Evolutionary conservation across 2,797 vertebrate genomes (phyloP), one percentile per base, ranked within the genome.

Genomic region (Sebastes hopkinsi): DNA sequence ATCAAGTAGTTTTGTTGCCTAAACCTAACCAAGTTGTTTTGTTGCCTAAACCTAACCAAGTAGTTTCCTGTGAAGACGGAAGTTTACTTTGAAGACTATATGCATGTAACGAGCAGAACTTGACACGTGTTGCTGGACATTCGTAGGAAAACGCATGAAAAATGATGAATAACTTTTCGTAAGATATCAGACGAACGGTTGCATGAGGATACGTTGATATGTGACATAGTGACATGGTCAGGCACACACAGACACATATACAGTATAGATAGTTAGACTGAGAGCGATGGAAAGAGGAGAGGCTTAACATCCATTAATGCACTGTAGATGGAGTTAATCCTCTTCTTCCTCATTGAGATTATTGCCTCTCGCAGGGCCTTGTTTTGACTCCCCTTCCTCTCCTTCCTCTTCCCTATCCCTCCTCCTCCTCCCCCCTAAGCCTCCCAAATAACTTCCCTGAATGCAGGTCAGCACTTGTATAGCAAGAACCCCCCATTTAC

Each of bases 251-350:
- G 56, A 64, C 55, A 68, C 50, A 72, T 4, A 9, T 62, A 42
- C 22, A 23, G 30, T 52, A 46, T 34, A 73, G 72, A 85, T 50
- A 54, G 62, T 4, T 4, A 69, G 61, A 64, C 75, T 27, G 62
- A 69, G 82, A 29, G 66, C 20, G 74, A 82, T 78, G 68, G 77
- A 69, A 86, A 81, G 76, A 87, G 78, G 34, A 79, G 77, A 79
- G 77, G 92, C 84, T 91, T 91, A 95, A 91, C 87, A 90, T 70
- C 88, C 88, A 92, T 92, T 93, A 93, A 93, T 85, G 82, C 87
- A 83, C 87, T 85, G 76, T 88, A 92, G 91, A 93, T 89, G 86
- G 79, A 88, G 70, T 87, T 94, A 95, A 95, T 95, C 94, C 91
- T 88, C 82, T 82, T 84, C 86, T 92, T 94, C 85, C 86, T 90